Evolutionary conservation across 2,888 invertebrate genomes (phyloP), one percentile per base, ranked within the genome.

Genomic region (Polietes domitor): DNA sequence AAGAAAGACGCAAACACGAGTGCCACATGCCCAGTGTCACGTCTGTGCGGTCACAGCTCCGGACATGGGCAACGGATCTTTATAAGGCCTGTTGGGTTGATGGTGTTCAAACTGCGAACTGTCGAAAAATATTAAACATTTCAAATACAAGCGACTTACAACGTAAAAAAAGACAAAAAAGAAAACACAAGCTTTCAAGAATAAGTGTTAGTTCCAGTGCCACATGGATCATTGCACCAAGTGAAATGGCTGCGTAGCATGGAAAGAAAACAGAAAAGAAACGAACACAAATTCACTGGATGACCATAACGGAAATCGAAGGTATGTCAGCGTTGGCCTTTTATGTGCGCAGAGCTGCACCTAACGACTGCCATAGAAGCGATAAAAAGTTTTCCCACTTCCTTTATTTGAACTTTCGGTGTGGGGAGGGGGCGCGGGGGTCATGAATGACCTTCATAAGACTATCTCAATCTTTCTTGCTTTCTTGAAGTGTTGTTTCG

Each of bases 41-140:
- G 83, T 83, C 55, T 17, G 50, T 76, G 76, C 84, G 84, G 84
- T 84, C 84, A 84, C 65, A 73, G 76, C 76, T 75, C 84, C 84
- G 84, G 84, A 84, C 84, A 84, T 84, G 84, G 84, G 43, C 84
- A 84, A 84, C 84, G 84, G 84, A 84, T 79, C 84, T 84, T 81
- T 83, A 76, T 84, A 81, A 68, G 81, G 83, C n/a, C 32, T 41
- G 41, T 4, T 21, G 65, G 68, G 24, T n/a, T n/a, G n/a, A n/a
- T 7, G 41, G 41, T 24, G 68, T 3, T n/a, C 17, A 17, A 28
- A n/a, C n/a, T n/a, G 61, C 61, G 15, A 61, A 61, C n/a, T 28
- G 43, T 43, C 43, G 7, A 68, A 68, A n/a, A 68, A 68, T 68
- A 68, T 68, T 68, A 68, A 68, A 68, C 37, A 68, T 41, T 68